These are phyloP conservation scores for Ischnus inquisitorius DNA, from an alignment of 2,888 invertebrate genomes.

Conservation along the genomic window DNA sequence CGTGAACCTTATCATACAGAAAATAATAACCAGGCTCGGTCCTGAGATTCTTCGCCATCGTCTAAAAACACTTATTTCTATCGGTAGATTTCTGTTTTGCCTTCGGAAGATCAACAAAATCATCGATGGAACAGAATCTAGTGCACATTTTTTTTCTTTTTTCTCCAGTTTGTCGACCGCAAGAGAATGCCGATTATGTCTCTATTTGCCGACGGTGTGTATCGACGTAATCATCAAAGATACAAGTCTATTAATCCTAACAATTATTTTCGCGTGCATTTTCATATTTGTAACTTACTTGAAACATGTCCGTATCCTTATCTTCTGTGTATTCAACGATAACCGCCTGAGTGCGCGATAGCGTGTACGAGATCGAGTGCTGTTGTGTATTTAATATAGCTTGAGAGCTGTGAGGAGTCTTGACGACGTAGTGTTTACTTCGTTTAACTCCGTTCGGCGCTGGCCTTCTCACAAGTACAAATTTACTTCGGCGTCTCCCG, in stretches of 20 bases:
- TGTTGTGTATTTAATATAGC: conserved; percentile 97
- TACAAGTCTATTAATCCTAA: not conserved
- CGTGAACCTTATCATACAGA: too few relatives aligned
- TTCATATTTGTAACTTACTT: conserved; percentile 88
- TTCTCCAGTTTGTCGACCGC: conserved; percentile 14
- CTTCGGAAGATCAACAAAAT: not conserved
- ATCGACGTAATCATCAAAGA: not conserved
- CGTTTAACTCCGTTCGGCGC: conserved; percentile 97
- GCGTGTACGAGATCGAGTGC: conserved; percentile 98
- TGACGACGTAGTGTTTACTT: conserved; percentile 97
- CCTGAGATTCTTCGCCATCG: not conserved
- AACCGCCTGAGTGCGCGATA: conserved; percentile 98
- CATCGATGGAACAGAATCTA: conserved; percentile 20
- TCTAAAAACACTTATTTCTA: not conserved
- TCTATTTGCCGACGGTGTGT: not conserved
- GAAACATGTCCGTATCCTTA: conserved; percentile 99
- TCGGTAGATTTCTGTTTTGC: not conserved
- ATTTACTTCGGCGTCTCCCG: conserved; percentile 97
- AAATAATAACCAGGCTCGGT: too few relatives aligned
- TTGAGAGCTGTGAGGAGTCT: conserved; percentile 97
- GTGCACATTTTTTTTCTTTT: conserved; percentile 15
- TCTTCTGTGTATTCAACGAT: conserved; percentile 99
- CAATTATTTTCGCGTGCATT: not conserved
- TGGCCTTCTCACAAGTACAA: conserved; percentile 94
- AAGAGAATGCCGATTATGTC: not conserved